Evolutionary conservation across 2,797 vertebrate genomes (phyloP), one percentile per base, ranked within the genome.

Genomic region (Sarcoramphus papa): DNA sequence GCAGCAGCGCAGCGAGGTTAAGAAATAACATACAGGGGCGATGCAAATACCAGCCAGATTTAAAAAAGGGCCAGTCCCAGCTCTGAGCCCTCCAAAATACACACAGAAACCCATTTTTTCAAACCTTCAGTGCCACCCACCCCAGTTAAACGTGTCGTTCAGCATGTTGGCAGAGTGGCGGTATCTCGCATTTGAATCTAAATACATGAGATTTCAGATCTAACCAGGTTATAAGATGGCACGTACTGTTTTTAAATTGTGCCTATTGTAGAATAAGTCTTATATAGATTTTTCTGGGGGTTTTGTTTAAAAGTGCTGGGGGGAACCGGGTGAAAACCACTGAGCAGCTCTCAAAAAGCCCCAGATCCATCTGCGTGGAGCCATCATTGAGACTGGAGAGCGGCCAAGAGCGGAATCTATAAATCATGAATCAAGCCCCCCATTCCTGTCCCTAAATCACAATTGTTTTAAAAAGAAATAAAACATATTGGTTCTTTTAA

Each of bases 401-500:
- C 50, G 75, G 94, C 94, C 95, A 96, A 92, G 48, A 0, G 0
- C 62, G 60, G 47, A 62, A 79, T 86, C 48, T 78, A 88, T 85
- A 96, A 96, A 96, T 90, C 92, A 92, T 84, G 59, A 95, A 65
- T 21, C 13, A 22, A 81, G 21, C 37, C 63, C 70, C n/a, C 20
- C 62, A 28, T 43, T 94, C 84, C 78, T 2, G 2, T 94, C 69
- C 50, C 81, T 90, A 93, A 93, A 83, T 91, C 68, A 45, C 87
- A 90, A 92, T 93, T 93, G 95, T 92, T 92, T 95, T 93, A 84
- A 75, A 85, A 92, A 91, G 79, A 91, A 93, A 84, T 78, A 93
- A 91, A 81, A 51, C 79, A 84, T 84, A 90, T 96, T 92, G 73
- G 87, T 93, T 93, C 65, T 96, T 93, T 91, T 93, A 97, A 97